Percentiles rank a stretch among this genome's conserved stretches.
phyloP scores from a whole-genome alignment of 2,888 invertebrate genomes.

The Campoplex capitator region DNA sequence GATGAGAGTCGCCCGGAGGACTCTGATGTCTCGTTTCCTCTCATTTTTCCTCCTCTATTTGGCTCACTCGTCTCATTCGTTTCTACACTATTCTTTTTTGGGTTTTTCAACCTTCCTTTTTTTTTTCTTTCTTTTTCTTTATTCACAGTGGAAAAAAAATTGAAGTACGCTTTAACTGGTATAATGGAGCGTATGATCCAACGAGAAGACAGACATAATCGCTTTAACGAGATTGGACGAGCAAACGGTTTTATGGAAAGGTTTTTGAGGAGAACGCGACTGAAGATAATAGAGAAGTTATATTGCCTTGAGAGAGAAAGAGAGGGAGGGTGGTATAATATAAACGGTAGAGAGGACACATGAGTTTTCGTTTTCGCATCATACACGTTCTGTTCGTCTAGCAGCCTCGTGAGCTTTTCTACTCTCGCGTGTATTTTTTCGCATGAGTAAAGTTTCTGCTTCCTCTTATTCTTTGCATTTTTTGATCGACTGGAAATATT shows the following conservation, averaged over 20 bases:
- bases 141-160: slow-evolving; percentile 52
- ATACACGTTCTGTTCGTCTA: slow-evolving; percentile 54
- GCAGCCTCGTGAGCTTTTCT: slow-evolving; percentile 14
- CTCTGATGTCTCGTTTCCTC: slow-evolving; percentile 14
- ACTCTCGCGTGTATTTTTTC: slow-evolving; percentile 19
- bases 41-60: neutral
- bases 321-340: slow-evolving; percentile 28
- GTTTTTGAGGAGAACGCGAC: slow-evolving; percentile 47
- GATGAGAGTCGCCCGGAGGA: neutral
- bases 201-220: slow-evolving; percentile 65
- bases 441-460: slow-evolving; percentile 19
- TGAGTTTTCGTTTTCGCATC: slow-evolving; percentile 57
- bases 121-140: slow-evolving; percentile 25
- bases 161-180: slow-evolving; percentile 66
- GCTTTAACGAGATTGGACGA: slow-evolving; percentile 72
- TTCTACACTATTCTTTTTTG: neutral
- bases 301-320: slow-evolving; percentile 22
- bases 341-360: slow-evolving; percentile 24
- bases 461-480: slow-evolving; percentile 2
- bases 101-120: neutral
- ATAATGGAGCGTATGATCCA: slow-evolving; percentile 71
- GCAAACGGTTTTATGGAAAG: slow-evolving; percentile 65
- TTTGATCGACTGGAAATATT: neutral
- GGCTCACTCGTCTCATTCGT: neutral
- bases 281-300: slow-evolving; percentile 44